These are phyloP conservation scores for Okapia johnstoni DNA, from an alignment of 2,113 vertebrate species.

Conservation along the genomic window DNA sequence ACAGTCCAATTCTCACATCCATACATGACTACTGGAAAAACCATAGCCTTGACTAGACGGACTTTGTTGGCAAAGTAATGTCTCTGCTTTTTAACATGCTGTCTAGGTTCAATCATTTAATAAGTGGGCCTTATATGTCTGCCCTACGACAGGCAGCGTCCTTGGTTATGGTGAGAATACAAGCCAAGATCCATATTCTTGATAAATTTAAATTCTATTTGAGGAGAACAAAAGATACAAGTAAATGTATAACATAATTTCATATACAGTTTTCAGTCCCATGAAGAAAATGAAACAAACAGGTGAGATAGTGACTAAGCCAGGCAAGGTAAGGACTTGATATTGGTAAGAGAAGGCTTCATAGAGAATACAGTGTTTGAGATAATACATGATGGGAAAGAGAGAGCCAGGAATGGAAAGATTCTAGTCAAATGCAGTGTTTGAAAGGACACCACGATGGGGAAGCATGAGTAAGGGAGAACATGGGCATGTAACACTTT, in stretches of 20 bases:
- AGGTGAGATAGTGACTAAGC: background rate
- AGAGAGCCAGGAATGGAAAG: background rate
- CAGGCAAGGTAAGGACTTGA: background rate
- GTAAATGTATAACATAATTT: background rate
- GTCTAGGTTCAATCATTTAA: background rate
- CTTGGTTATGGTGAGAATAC: background rate
- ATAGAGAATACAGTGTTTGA: background rate
- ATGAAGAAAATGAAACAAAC: background rate
- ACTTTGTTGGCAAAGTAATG: background rate
- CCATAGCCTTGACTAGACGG: background rate
- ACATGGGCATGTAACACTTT: background rate
- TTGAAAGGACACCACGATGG: background rate
- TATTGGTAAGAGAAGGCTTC: background rate
- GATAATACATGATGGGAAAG: background rate
- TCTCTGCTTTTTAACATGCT: background rate
- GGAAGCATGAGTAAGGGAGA: background rate
- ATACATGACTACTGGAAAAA: background rate
- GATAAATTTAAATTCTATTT: background rate
- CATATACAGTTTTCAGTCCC: background rate
- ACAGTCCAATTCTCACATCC: background rate
- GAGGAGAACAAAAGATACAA: background rate
- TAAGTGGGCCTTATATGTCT: background rate
- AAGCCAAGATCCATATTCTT: background rate
- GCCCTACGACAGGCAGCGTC: background rate
- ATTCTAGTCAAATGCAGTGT: background rate